Percentiles rank a stretch among this genome's conserved stretches.
These are phyloP conservation scores for Melanotus villosus DNA, from an alignment of 2,888 invertebrate species.

Conservation along the genomic window DNA sequence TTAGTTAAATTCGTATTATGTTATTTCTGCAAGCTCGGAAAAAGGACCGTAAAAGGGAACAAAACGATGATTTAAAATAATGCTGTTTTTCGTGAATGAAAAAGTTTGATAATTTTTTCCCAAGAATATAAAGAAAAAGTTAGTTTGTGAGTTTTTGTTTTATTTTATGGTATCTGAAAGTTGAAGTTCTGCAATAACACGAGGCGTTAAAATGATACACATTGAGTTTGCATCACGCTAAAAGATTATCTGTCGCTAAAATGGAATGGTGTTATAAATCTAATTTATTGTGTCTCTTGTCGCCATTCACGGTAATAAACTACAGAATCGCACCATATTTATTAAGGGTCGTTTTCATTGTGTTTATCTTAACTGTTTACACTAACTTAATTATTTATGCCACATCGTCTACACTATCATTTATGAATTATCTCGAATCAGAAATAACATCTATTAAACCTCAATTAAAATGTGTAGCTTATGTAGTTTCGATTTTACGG, in stretches of 20 bases:
- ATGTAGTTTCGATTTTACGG: no score
- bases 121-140: no score
- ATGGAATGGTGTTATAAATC: conserved; percentile 21
- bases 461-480: no score
- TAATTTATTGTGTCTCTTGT: conserved; percentile 25
- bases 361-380: conserved; percentile 12
- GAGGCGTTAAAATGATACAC: background rate
- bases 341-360: conserved; percentile 10
- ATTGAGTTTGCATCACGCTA: conserved; percentile 17
- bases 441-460: no score
- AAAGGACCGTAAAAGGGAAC: no score
- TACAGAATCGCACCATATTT: conserved; percentile 14
- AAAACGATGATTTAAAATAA: no score
- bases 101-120: no score
- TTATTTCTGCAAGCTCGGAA: no score
- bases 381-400: background rate
- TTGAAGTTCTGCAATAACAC: background rate
- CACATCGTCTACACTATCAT: background rate
- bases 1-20: no score
- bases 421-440: background rate
- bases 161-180: no score
- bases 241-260: conserved; percentile 14
- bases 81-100: no score
- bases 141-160: no score
- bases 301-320: conserved; percentile 25